These are phyloP conservation scores for Pluvianellus socialis DNA, from an alignment of 2,113 vertebrate species.

Conservation along the genomic window DNA sequence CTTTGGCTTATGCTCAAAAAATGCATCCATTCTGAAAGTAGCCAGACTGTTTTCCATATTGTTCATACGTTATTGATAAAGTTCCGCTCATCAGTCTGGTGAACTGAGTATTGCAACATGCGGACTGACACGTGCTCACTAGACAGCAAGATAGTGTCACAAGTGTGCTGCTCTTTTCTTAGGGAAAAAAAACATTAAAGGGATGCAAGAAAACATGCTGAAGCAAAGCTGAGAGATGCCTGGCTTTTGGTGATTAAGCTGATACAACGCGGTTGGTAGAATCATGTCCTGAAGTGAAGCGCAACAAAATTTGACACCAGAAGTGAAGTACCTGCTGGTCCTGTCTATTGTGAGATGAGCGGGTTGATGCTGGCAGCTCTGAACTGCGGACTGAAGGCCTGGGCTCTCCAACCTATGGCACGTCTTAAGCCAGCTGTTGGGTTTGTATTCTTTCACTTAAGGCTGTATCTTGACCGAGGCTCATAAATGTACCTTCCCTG, in stretches of 20 bases:
- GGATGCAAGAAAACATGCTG: slow-evolving; percentile 11
- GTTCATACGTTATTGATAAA: background rate
- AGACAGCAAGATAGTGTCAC: background rate
- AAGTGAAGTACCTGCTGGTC: background rate
- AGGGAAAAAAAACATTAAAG: background rate
- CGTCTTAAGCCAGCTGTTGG: background rate
- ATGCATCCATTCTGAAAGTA: background rate
- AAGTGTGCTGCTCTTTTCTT: background rate
- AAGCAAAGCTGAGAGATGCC: background rate
- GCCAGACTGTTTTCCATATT: background rate
- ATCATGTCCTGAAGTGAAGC: background rate
- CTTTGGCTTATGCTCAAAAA: slow-evolving; percentile 18
- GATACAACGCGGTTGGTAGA: rapidly evolving
- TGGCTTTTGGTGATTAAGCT: background rate
- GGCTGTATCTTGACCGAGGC: background rate
- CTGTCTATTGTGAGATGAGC: background rate
- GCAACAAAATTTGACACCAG: background rate
- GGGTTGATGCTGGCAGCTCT: background rate
- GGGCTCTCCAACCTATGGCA: background rate
- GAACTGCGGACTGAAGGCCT: background rate
- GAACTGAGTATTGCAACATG: background rate
- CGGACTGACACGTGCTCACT: background rate
- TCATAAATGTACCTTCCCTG: background rate
- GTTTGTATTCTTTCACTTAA: background rate
- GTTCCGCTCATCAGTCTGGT: background rate